phyloP scores from a whole-genome alignment of 2,888 invertebrate genomes.

The Watsonalla cultraria region DNA sequence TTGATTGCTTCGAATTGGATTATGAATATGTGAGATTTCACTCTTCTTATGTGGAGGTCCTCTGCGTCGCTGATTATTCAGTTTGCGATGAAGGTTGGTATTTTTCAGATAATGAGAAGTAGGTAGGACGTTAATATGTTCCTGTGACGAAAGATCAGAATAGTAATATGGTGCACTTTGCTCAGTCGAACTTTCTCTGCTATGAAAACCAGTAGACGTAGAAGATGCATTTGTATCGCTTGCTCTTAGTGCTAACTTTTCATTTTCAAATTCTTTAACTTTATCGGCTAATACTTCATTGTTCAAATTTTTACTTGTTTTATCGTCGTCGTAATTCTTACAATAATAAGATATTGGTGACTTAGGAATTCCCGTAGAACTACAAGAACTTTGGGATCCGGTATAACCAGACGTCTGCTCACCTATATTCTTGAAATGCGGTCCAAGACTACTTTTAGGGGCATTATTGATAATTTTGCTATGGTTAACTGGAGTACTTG shows the following conservation, averaged over 20 bases:
- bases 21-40: slow-evolving; percentile 86
- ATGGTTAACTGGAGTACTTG: slow-evolving; percentile 56
- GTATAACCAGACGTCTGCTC: slow-evolving; percentile 51
- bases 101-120: slow-evolving; percentile 71
- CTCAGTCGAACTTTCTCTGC: slow-evolving; percentile 81
- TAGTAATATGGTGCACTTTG: slow-evolving; percentile 92
- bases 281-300: slow-evolving; percentile 59
- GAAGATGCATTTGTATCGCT: slow-evolving; percentile 54
- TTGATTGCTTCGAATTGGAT: slow-evolving; percentile 80
- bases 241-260: slow-evolving; percentile 51
- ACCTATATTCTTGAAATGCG: slow-evolving; percentile 36
- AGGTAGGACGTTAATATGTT: slow-evolving; percentile 67
- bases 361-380: slow-evolving; percentile 49
- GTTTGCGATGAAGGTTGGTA: slow-evolving; percentile 71
- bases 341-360: slow-evolving; percentile 72
- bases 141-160: slow-evolving; percentile 83
- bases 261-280: slow-evolving; percentile 67
- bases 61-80: slow-evolving; percentile 87
- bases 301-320: slow-evolving; percentile 65
- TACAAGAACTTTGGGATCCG: slow-evolving; percentile 60
- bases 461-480: slow-evolving; percentile 28
- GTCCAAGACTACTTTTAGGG: slow-evolving; percentile 28
- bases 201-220: slow-evolving; percentile 74
- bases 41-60: slow-evolving; percentile 78
- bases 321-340: slow-evolving; percentile 63